Evolutionary conservation across 2,113 vertebrate genomes (phyloP).

Genomic region (Glareola pratincola): DNA sequence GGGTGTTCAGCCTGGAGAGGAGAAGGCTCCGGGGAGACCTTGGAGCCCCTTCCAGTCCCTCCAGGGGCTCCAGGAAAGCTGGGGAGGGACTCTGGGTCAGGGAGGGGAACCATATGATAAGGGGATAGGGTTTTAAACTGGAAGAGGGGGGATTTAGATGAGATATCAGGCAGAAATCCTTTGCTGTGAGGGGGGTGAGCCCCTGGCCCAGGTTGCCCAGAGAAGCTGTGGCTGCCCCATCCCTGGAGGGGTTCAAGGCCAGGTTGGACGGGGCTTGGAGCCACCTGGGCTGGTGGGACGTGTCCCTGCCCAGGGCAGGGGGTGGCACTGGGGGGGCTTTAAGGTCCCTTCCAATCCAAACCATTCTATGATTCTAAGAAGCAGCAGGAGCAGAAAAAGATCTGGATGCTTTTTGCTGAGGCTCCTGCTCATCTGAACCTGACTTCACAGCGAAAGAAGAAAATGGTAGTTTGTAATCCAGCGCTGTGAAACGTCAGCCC

Average conservation of each 20-base stretch:
- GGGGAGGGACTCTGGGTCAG: not conserved
- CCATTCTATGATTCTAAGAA: not conserved
- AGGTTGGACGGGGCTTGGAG: not conserved
- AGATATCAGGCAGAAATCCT: too few relatives aligned
- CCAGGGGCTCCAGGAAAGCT: not conserved
- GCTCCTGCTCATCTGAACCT: not conserved
- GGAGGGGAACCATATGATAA: not conserved
- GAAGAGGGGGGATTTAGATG: too few relatives aligned
- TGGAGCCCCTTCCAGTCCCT: not conserved
- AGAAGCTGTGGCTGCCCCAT: not conserved
- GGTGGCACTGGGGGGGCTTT: not conserved
- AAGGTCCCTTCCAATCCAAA: not conserved
- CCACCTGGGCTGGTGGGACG: not conserved
- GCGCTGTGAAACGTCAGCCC: not conserved
- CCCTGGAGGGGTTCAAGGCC: not conserved
- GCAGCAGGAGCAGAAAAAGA: not conserved
- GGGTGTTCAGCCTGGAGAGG: not conserved
- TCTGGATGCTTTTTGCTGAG: not conserved
- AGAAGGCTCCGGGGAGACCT: not conserved
- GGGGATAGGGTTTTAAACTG: not conserved
- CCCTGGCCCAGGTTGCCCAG: not conserved
- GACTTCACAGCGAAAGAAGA: not conserved
- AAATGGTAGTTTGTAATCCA: not conserved
- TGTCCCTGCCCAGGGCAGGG: not conserved
- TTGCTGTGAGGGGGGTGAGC: too few relatives aligned